Percentiles rank a stretch among this genome's conserved stretches.
Conservation (phyloP, 2,888 invertebrate genomes). For the Branchipolynoe longqiensis region DNA sequence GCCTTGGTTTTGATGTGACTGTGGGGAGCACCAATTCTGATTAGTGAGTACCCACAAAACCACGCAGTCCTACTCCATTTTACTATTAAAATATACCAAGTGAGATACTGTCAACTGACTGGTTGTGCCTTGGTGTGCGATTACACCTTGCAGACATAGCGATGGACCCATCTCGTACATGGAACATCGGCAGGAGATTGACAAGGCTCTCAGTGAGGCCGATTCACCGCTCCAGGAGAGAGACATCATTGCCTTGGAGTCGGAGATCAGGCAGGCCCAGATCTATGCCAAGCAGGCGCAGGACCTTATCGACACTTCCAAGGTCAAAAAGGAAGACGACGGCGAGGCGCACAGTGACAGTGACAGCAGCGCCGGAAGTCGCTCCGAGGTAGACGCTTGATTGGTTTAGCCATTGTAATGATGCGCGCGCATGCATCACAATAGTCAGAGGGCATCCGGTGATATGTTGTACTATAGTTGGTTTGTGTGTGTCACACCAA, state of each 20-base stretch:
- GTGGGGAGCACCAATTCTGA: too few relatives aligned
- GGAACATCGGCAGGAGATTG: slow-evolving; percentile 72
- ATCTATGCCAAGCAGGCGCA: slow-evolving; percentile 76
- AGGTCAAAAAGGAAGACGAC: slow-evolving; percentile 43
- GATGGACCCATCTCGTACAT: slow-evolving; percentile 73
- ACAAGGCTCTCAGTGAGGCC: slow-evolving; percentile 73
- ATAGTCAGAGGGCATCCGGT: too few relatives aligned
- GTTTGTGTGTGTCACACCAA: too few relatives aligned
- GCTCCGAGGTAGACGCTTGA: slow-evolving; percentile 43
- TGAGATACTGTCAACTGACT: too few relatives aligned
- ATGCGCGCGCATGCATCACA: too few relatives aligned
- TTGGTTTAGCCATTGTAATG: too few relatives aligned
- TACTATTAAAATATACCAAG: too few relatives aligned
- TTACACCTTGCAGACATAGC: neutral
- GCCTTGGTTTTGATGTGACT: too few relatives aligned
- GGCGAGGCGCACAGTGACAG: slow-evolving; percentile 39
- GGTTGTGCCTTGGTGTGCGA: too few relatives aligned
- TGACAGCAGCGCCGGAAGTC: slow-evolving; percentile 8
- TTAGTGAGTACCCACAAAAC: too few relatives aligned
- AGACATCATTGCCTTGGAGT: slow-evolving; percentile 76
- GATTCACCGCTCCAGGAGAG: slow-evolving; percentile 76
- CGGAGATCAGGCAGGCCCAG: slow-evolving; percentile 76
- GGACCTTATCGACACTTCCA: slow-evolving; percentile 70
- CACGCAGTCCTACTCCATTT: too few relatives aligned
- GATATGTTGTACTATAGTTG: too few relatives aligned